These are phyloP conservation scores for Sebastes taczanowskii DNA, from an alignment of 2,797 vertebrate genomes.

Conservation along the genomic window DNA sequence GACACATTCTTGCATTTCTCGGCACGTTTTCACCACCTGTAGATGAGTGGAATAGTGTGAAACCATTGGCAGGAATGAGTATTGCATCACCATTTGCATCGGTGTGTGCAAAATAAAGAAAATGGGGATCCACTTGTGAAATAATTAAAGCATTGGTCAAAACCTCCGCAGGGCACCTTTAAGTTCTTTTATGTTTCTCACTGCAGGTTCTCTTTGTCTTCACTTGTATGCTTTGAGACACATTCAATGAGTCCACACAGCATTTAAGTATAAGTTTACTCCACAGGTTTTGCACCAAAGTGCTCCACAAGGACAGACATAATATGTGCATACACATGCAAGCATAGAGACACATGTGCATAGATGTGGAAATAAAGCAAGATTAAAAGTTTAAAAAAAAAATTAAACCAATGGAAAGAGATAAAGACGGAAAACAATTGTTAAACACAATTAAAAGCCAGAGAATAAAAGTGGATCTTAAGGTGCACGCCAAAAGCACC, in stretches of 20 bases:
- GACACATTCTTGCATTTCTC: background rate
- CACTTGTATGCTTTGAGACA: background rate
- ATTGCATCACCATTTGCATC: background rate
- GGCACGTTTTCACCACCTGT: background rate
- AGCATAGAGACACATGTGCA: background rate
- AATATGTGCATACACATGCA: background rate
- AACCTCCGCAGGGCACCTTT: background rate
- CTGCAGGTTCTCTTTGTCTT: background rate
- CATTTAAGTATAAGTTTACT: background rate
- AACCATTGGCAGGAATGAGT: background rate
- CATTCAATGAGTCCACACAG: background rate
- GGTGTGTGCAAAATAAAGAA: background rate
- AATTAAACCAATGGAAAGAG: fast-evolving
- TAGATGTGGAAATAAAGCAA: background rate
- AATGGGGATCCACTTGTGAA: background rate
- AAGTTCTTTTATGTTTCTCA: background rate
- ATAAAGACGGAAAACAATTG: background rate
- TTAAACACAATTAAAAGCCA: background rate
- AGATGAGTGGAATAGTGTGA: background rate
- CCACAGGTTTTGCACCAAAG: background rate
- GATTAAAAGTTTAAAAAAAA: background rate
- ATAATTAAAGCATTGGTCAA: background rate
- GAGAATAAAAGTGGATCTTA: background rate
- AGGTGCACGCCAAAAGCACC: background rate
- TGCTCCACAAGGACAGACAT: background rate